Conservation (phyloP, 2,113 vertebrate species). For the Rissa tridactyla region DNA sequence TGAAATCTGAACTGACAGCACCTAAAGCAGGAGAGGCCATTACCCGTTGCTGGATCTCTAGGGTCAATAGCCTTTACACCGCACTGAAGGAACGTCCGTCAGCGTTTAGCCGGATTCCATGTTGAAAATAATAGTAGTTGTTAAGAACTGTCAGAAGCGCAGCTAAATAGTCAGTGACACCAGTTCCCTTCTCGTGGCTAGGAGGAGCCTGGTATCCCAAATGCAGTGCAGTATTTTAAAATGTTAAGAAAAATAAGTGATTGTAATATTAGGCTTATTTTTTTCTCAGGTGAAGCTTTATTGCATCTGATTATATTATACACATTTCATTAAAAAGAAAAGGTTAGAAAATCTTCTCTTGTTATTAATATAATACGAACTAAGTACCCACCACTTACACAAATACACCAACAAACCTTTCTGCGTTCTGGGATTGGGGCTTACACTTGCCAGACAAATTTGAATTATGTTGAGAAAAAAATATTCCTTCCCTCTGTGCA, state of each 20-base stretch:
- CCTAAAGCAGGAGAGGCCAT: neutral
- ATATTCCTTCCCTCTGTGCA: neutral
- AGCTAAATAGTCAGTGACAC: neutral
- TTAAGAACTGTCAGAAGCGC: neutral
- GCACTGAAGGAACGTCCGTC: neutral
- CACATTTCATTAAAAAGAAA: neutral
- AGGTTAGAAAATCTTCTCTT: neutral
- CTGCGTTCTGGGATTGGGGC: neutral
- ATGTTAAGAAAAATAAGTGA: neutral
- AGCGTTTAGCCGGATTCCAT: neutral
- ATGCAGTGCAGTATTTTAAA: neutral
- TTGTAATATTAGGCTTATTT: neutral
- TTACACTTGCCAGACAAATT: neutral
- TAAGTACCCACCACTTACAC: neutral
- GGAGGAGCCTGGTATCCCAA: neutral
- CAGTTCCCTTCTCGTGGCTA: neutral
- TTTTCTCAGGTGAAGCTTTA: neutral
- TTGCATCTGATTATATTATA: neutral
- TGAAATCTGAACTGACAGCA: constrained; percentile 69
- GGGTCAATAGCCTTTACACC: neutral
- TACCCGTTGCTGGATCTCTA: neutral
- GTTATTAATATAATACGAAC: neutral
- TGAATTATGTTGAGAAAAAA: neutral
- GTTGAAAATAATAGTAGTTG: neutral
- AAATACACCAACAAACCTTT: neutral